Conservation (phyloP, 2,888 invertebrate species). For the Griposia aprilina region DNA sequence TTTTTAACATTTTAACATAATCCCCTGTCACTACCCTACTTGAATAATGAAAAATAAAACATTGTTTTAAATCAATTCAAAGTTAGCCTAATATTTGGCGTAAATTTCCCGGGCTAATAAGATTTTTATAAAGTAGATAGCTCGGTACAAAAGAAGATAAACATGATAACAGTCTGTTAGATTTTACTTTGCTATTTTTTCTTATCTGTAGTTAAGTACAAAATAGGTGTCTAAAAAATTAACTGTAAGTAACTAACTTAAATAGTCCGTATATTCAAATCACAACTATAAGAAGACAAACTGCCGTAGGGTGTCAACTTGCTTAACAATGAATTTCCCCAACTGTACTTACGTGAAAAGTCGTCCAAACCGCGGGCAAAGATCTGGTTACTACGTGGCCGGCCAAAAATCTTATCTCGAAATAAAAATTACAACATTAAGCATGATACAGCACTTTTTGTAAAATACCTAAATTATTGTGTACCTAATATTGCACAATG, state of each 20-base stretch:
- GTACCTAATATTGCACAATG: slow-evolving; percentile 7
- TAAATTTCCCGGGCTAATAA: too few species aligned
- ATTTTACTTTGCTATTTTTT: neutral
- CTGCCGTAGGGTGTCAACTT: too few species aligned
- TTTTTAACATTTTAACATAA: neutral
- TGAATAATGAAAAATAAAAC: neutral
- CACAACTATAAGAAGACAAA: too few species aligned
- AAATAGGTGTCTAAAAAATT: neutral
- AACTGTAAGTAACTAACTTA: neutral
- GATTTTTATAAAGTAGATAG: too few species aligned
- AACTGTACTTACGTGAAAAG: neutral
- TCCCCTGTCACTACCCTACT: neutral
- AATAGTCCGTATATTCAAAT: neutral
- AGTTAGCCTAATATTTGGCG: too few species aligned
- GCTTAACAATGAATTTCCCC: too few species aligned
- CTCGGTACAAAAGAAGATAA: too few species aligned
- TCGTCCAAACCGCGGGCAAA: neutral
- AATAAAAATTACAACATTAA: neutral
- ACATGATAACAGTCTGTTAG: neutral
- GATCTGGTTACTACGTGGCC: too few species aligned
- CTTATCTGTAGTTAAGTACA: neutral
- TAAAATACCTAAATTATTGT: neutral
- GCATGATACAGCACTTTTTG: slow-evolving; percentile 14
- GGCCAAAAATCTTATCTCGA: neutral
- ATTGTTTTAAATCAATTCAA: neutral